These are phyloP conservation scores for Poeciliopsis gracilis DNA, from an alignment of 2,797 vertebrate species.

Conservation along the genomic window DNA sequence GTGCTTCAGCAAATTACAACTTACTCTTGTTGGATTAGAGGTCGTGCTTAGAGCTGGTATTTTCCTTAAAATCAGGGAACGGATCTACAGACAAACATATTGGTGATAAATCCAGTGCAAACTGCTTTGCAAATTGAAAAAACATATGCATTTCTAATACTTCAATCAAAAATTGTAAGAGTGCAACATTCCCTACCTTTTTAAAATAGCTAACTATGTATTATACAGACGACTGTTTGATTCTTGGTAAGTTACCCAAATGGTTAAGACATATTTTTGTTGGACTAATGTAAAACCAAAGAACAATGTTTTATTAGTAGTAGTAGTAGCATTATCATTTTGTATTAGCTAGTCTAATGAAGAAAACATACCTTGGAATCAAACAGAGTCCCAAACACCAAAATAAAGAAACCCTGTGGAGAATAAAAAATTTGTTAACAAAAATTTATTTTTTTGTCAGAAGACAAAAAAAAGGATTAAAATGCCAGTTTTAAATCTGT, in stretches of 20 bases:
- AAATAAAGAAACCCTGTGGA: constrained; percentile 80
- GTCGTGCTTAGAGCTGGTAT: constrained; percentile 68
- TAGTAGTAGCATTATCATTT: neutral
- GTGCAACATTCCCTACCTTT: neutral
- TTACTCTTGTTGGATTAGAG: constrained; percentile 85
- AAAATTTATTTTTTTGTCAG: no score
- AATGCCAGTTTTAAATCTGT: neutral
- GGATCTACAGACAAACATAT: constrained; percentile 76
- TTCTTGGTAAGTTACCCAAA: neutral
- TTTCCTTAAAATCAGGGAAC: constrained; percentile 79
- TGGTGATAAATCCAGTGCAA: neutral
- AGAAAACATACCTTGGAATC: constrained; percentile 74
- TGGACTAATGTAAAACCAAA: neutral
- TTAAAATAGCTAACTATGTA: neutral
- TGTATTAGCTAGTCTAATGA: neutral
- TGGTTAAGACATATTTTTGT: neutral
- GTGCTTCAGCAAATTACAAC: constrained; percentile 3
- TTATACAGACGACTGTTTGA: neutral
- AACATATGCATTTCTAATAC: no score
- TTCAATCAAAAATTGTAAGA: no score
- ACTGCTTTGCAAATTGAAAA: no score
- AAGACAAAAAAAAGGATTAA: neutral
- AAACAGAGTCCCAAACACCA: constrained; percentile 77
- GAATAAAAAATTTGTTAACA: constrained; percentile 29
- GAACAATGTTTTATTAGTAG: neutral